phyloP scores from a whole-genome alignment of 1,140 invertebrate genomes.

The Anoplolepis gracilipes region DNA sequence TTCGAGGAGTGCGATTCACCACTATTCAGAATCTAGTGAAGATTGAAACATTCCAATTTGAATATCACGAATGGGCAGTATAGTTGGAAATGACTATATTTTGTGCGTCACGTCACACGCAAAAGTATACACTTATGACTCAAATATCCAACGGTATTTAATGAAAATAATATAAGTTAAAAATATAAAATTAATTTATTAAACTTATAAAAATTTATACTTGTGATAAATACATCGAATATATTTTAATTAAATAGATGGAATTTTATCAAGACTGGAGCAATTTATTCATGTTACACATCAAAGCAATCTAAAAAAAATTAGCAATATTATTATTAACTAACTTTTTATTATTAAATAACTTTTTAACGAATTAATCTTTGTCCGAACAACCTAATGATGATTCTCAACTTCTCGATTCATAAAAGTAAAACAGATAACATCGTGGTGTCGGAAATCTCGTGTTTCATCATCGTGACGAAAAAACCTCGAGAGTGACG shows the following conservation, averaged over 20 bases:
- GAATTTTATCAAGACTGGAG: neutral
- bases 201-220: neutral
- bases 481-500: slow-evolving; percentile 42
- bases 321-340: slow-evolving; percentile 7
- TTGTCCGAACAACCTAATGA: slow-evolving; percentile 13
- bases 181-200: neutral
- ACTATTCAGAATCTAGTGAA: neutral
- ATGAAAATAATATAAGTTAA: neutral
- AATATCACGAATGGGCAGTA: neutral
- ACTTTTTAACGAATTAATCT: slow-evolving; percentile 31
- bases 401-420: slow-evolving; percentile 42
- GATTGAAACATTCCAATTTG: slow-evolving; percentile 47
- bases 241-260: neutral
- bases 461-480: slow-evolving; percentile 50
- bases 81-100: slow-evolving; percentile 11
- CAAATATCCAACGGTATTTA: neutral
- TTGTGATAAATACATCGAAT: neutral
- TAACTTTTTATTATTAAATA: slow-evolving; percentile 35
- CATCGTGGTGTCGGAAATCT: slow-evolving; percentile 46
- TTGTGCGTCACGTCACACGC: too few species aligned
- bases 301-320: slow-evolving; percentile 4
- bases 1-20: slow-evolving; percentile 24
- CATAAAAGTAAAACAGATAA: slow-evolving; percentile 44
- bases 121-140: neutral
- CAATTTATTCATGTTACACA: neutral